Percentiles rank a stretch among this genome's conserved stretches.
phyloP scores from a whole-genome alignment of 1,140 invertebrate genomes.

The Bombus ignitus region DNA sequence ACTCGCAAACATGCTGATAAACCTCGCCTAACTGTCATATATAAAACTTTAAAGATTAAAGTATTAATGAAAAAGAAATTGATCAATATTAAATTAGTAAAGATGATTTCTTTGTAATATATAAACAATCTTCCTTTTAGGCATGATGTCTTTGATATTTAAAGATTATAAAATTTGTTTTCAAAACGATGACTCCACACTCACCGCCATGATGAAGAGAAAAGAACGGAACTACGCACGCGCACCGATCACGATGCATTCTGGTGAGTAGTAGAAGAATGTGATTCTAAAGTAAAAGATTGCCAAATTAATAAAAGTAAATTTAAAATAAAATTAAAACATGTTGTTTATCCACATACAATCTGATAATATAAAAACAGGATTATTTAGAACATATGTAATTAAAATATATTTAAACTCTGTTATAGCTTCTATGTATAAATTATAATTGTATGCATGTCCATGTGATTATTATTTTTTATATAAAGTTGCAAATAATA shows the following conservation, averaged over 20 bases:
- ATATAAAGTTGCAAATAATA: not conserved
- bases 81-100: slow-evolving; percentile 1
- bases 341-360: not conserved
- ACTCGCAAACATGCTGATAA: slow-evolving; percentile 11
- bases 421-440: not conserved
- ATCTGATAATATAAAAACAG: not conserved
- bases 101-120: slow-evolving; percentile 1
- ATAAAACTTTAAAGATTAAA: slow-evolving; percentile 26
- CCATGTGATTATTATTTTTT: not conserved
- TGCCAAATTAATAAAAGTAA: not conserved
- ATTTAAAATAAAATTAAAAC: not conserved
- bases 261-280: slow-evolving; percentile 32
- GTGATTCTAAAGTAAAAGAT: not conserved
- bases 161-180: slow-evolving; percentile 59
- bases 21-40: slow-evolving; percentile 27
- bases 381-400: not conserved
- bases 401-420: not conserved
- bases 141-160: slow-evolving; percentile 64
- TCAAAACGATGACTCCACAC: slow-evolving; percentile 54
- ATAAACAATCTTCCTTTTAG: slow-evolving; percentile 23
- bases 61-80: slow-evolving; percentile 45
- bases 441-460: not conserved
- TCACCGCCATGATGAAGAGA: slow-evolving; percentile 76
- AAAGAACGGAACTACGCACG: slow-evolving; percentile 53
- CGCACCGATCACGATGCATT: slow-evolving; percentile 1